These are phyloP conservation scores for Apis cerana DNA, from an alignment of 1,140 invertebrate genomes.

Conservation along the genomic window DNA sequence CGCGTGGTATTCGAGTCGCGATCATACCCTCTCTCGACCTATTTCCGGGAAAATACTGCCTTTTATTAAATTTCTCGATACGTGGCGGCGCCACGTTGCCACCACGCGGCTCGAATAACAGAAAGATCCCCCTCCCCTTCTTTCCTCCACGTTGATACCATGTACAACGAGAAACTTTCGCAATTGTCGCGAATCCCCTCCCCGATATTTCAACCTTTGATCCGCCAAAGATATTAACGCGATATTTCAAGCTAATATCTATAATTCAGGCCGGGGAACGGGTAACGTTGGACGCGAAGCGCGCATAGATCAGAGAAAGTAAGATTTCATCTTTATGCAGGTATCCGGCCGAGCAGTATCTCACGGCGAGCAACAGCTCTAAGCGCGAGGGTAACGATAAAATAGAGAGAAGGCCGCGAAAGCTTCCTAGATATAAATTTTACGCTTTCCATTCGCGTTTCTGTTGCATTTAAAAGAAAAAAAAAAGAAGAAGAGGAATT, in stretches of 20 bases:
- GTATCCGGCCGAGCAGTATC: slow-evolving; percentile 2
- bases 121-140: neutral
- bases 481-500: too few species aligned
- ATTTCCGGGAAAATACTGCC: slow-evolving; percentile 30
- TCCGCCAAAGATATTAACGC: neutral
- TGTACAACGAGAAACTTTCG: neutral
- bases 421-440: neutral
- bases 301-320: slow-evolving; percentile 33
- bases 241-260: neutral
- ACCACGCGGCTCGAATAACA: slow-evolving; percentile 15
- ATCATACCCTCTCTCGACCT: slow-evolving; percentile 25
- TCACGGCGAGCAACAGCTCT: slow-evolving; percentile 17
- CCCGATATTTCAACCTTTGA: neutral
- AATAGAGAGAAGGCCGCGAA: neutral
- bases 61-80: slow-evolving; percentile 50
- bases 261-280: neutral
- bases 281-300: neutral
- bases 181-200: neutral
- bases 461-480: neutral
- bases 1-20: slow-evolving; percentile 23
- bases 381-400: neutral
- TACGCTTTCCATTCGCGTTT: neutral
- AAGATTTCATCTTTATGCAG: slow-evolving; percentile 52
- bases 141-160: neutral
- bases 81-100: slow-evolving; percentile 25